Evolutionary conservation across 2,888 invertebrate genomes (phyloP).

Genomic region (Leucophenga montana): DNA sequence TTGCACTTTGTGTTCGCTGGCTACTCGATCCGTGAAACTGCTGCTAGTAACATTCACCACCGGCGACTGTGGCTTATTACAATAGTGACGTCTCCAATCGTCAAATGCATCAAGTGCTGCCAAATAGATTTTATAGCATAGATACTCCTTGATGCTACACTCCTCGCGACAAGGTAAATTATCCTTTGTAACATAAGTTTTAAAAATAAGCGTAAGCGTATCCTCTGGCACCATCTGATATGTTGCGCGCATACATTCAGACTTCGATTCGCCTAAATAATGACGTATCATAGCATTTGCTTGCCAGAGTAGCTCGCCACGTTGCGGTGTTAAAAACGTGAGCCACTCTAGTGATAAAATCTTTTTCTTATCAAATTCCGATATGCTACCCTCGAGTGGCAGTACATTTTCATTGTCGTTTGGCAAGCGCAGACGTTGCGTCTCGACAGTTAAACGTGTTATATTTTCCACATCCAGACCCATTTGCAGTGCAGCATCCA

Average conservation of each 20-base stretch:
- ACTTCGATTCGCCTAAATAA: conserved; percentile 86
- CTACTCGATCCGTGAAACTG: conserved; percentile 90
- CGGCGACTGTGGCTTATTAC: conserved; percentile 80
- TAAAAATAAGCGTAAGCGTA: conserved; percentile 76
- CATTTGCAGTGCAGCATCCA: conserved; percentile 82
- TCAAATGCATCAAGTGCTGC: conserved; percentile 90
- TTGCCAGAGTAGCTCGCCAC: conserved; percentile 87
- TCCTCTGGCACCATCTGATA: conserved; percentile 82
- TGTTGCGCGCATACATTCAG: conserved; percentile 86
- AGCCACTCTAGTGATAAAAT: conserved; percentile 91
- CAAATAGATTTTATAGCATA: conserved; percentile 90
- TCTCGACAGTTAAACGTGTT: conserved; percentile 88
- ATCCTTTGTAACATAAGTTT: conserved; percentile 73
- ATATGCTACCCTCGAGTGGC: conserved; percentile 75
- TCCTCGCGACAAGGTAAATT: conserved; percentile 74
- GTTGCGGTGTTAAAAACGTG: conserved; percentile 83
- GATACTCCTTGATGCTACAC: conserved; percentile 82
- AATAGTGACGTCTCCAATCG: conserved; percentile 89
- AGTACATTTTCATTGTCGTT: conserved; percentile 62
- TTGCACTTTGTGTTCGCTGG: conserved; percentile 87
- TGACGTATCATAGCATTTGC: conserved; percentile 91
- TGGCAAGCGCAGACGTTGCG: conserved; percentile 75
- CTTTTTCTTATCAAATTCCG: conserved; percentile 81
- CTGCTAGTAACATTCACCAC: conserved; percentile 72
- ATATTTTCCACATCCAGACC: conserved; percentile 89